phyloP scores from a whole-genome alignment of 2,797 vertebrate genomes.

The Ispidina picta region DNA sequence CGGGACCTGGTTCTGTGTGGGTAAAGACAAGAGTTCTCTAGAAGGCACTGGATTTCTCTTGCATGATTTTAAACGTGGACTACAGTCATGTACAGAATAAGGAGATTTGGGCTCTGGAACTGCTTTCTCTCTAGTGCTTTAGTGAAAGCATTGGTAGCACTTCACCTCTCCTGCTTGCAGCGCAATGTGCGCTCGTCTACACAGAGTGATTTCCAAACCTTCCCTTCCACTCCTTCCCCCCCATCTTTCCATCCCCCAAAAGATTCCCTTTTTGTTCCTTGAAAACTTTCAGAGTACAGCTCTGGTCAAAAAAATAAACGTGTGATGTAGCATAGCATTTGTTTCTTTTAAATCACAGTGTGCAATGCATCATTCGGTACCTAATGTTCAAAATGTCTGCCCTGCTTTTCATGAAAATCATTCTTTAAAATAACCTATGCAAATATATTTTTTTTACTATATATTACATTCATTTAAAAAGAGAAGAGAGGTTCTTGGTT shows the following conservation, averaged over 20 bases:
- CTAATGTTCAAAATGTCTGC: slow-evolving; percentile 67
- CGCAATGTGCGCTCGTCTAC: slow-evolving; percentile 12
- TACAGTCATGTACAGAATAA: slow-evolving; percentile 67
- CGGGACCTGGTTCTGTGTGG: slow-evolving; percentile 70
- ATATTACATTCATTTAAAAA: slow-evolving; percentile 77
- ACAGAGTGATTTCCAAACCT: slow-evolving; percentile 16
- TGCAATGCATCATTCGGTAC: slow-evolving; percentile 74
- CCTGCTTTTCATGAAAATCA: slow-evolving; percentile 63
- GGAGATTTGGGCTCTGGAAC: slow-evolving; percentile 58
- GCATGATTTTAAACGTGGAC: slow-evolving; percentile 65
- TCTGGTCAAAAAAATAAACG: slow-evolving; percentile 78
- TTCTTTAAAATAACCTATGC: slow-evolving; percentile 60
- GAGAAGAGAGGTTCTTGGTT: slow-evolving; percentile 67
- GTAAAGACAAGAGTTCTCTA: slow-evolving; percentile 78
- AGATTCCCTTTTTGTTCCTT: slow-evolving; percentile 69
- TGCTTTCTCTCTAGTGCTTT: slow-evolving; percentile 42
- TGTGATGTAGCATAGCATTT: slow-evolving; percentile 76
- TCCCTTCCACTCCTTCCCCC: background rate
- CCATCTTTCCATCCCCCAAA: background rate
- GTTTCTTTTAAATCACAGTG: slow-evolving; percentile 80
- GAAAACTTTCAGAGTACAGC: slow-evolving; percentile 73
- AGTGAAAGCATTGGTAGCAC: slow-evolving; percentile 44
- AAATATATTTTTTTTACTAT: slow-evolving; percentile 61
- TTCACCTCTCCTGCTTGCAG: slow-evolving; percentile 16
- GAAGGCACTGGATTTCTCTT: slow-evolving; percentile 83